Evolutionary conservation across 2,888 invertebrate species (phyloP).

Genomic region (Drosophila maculinotata): DNA sequence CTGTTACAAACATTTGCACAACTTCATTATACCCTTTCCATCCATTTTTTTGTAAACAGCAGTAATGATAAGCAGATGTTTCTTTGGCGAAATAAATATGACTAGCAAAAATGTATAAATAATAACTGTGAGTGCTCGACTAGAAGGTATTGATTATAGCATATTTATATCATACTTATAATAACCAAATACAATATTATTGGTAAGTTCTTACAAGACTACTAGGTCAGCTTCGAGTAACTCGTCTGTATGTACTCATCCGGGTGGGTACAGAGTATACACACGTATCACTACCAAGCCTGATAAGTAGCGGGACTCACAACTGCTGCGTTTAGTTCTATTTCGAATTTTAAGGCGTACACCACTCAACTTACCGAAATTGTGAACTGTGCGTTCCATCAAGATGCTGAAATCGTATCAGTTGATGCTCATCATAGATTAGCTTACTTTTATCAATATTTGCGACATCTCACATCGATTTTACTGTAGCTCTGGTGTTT

Average conservation of each 20-base stretch:
- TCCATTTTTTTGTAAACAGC: neutral
- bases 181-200: too few species aligned
- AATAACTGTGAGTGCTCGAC: too few species aligned
- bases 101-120: neutral
- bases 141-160: too few species aligned
- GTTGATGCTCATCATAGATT: constrained; percentile 54
- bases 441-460: constrained; percentile 14
- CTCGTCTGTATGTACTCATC: neutral
- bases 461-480: neutral
- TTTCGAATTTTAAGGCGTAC: constrained; percentile 26
- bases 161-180: too few species aligned
- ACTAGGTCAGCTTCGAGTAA: too few species aligned
- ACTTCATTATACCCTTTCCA: neutral
- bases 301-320: constrained; percentile 35
- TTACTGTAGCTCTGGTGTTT: constrained; percentile 42
- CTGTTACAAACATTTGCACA: neutral
- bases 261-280: neutral
- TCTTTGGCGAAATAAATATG: too few species aligned
- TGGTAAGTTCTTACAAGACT: too few species aligned
- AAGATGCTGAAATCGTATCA: constrained; percentile 57
- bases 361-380: constrained; percentile 12
- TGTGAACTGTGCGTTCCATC: constrained; percentile 1
- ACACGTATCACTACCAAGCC: neutral
- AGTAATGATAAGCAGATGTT: constrained; percentile 19
- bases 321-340: constrained; percentile 40